Evolutionary conservation across 2,113 vertebrate genomes (phyloP).

Genomic region (Gavialis gangeticus): DNA sequence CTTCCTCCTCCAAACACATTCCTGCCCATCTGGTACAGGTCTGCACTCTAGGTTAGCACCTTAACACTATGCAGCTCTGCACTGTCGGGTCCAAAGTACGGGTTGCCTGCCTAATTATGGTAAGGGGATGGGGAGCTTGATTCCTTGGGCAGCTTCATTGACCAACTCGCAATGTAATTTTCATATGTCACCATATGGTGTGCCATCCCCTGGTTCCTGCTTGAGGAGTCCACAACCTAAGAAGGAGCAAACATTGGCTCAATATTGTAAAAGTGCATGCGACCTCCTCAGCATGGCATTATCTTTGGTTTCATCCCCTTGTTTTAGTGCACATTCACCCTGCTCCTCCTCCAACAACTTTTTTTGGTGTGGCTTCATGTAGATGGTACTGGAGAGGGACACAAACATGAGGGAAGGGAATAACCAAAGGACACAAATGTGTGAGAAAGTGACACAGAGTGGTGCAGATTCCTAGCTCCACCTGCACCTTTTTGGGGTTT

Average conservation of each 20-base stretch:
- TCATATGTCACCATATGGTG: background rate
- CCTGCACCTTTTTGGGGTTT: too few relatives aligned
- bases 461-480: too few relatives aligned
- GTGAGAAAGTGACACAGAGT: background rate
- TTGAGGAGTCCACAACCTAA: background rate
- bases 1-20: background rate
- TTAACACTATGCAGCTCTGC: background rate
- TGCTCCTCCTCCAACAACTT: background rate
- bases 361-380: background rate
- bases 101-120: background rate
- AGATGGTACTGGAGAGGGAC: background rate
- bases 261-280: background rate
- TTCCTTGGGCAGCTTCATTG: background rate
- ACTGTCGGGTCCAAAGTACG: background rate
- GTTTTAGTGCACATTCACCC: background rate
- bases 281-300: accelerated
- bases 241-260: background rate
- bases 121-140: background rate
- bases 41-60: too few relatives aligned
- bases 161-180: background rate
- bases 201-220: background rate
- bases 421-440: background rate
- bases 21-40: background rate
- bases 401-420: background rate
- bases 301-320: background rate